A percentile compares a stretch with the other conserved stretches of the same genome.
These are phyloP conservation scores for Sinocyclocheilus rhinocerous DNA, from an alignment of 2,113 vertebrate species.

Conservation along the genomic window DNA sequence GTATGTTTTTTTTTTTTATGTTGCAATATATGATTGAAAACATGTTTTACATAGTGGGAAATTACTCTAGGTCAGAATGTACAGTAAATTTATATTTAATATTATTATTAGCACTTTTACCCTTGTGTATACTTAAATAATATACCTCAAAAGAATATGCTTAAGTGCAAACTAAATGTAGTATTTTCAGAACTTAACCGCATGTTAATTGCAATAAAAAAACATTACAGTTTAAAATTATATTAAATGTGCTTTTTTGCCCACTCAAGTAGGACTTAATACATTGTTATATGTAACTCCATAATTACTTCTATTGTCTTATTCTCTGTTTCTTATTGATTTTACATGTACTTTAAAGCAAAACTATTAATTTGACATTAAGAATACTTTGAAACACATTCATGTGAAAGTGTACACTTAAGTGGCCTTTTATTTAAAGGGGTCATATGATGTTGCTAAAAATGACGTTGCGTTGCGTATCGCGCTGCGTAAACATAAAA, in stretches of 20 bases:
- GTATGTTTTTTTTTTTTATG: background rate
- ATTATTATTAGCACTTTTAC: background rate
- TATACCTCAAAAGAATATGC: background rate
- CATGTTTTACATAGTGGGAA: background rate
- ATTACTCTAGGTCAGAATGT: background rate
- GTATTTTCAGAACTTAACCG: background rate
- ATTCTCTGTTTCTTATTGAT: background rate
- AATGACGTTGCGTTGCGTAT: too few relatives aligned
- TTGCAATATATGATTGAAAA: conserved; percentile 4
- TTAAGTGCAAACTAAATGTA: background rate
- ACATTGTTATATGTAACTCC: too few relatives aligned
- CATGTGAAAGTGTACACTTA: too few relatives aligned
- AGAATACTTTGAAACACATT: too few relatives aligned
- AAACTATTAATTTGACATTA: too few relatives aligned
- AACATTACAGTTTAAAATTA: background rate
- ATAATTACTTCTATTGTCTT: too few relatives aligned
- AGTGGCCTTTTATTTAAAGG: too few relatives aligned
- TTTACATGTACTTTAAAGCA: background rate
- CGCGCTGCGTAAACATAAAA: too few relatives aligned
- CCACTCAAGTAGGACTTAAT: too few relatives aligned
- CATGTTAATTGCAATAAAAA: background rate
- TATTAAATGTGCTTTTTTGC: background rate
- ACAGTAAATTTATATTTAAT: background rate
- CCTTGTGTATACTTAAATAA: background rate
- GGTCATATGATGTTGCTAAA: too few relatives aligned